phyloP scores from a whole-genome alignment of 2,113 vertebrate genomes.

The Crocuta crocuta region DNA sequence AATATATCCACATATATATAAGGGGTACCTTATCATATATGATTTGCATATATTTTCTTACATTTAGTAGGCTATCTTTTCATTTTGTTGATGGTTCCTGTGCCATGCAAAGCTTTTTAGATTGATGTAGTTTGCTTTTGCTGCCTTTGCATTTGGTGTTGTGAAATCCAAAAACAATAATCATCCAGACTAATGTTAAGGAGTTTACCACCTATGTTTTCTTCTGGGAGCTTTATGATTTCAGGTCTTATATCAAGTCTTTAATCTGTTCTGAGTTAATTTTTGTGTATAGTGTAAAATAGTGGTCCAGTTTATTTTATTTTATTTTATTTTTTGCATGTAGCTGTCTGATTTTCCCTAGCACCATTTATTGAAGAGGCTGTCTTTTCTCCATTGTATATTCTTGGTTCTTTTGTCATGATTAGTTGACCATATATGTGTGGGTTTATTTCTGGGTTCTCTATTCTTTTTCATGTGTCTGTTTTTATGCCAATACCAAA shows the following conservation, averaged over 20 bases:
- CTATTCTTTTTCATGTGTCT: not conserved
- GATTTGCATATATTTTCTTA: not conserved
- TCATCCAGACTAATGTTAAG: not conserved
- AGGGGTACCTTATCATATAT: not conserved
- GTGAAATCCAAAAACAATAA: not conserved
- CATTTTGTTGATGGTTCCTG: not conserved
- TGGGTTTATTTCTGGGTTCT: not conserved
- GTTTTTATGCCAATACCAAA: not conserved
- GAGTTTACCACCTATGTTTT: not conserved
- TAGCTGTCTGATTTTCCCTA: not conserved
- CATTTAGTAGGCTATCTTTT: not conserved
- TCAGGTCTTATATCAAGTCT: not conserved
- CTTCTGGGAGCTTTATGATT: not conserved
- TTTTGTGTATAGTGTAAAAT: not conserved
- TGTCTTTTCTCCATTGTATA: not conserved
- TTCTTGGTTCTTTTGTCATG: not conserved
- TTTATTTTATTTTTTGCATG: not conserved
- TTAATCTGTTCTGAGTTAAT: not conserved
- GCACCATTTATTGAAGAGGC: not conserved
- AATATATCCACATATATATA: too few species aligned
- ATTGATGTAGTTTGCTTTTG: not conserved
- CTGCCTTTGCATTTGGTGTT: not conserved
- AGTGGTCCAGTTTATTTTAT: not conserved
- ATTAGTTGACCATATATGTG: not conserved
- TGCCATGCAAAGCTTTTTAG: not conserved